Base-by-base conservation (phyloP, 2,888 invertebrate species). In the Calameuta idolon region DNA sequence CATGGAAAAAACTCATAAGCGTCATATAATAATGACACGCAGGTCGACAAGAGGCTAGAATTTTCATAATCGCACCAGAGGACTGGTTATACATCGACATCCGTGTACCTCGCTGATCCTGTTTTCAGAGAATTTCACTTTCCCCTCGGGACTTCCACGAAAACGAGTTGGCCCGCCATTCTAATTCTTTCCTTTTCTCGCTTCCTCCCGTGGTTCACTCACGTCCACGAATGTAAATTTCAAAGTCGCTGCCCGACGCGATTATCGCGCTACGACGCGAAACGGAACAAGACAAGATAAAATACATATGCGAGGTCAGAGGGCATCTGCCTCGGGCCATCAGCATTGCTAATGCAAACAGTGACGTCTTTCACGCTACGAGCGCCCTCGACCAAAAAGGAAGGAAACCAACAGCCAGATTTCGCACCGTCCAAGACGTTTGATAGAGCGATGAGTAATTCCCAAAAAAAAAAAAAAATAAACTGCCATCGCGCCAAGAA, bases 321-420 rank as follows among this genome's bases (percentile, higher is more conserved):
- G 88, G 86, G 84, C 87, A 85, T 83, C 83, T 83, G 81, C 79
- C 82, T 82, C 79, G 81, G 80, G 80, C 80, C 83, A 89, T 90
- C 90, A 87, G 87, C 87, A 89, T 86, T 90, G 89, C 87, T 89
- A 89, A 90, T 89, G 81, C 79, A 82, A 73, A 75, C 79, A 80
- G 82, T 81, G 83, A 84, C 81, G 83, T 82, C 81, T 81, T 85
- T 82, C 81, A 75, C 75, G 69, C 33, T 11, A 11, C 77, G n/a
- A 69, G 30, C 34, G 37, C 73, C 76, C 55, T 55, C 55, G 9
- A 5, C 15, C 55, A 23, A 55, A 55, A 55, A 23, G 5, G 9
- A 23, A 55, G 5, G 15, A 55, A 55, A 23, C 55, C 55, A 55
- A 23, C 55, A 23, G 23, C 5, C 2, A 55, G 23, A 55, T 23